Conservation (phyloP, 2,797 vertebrate species). For the Hoplostethus atlanticus region DNA sequence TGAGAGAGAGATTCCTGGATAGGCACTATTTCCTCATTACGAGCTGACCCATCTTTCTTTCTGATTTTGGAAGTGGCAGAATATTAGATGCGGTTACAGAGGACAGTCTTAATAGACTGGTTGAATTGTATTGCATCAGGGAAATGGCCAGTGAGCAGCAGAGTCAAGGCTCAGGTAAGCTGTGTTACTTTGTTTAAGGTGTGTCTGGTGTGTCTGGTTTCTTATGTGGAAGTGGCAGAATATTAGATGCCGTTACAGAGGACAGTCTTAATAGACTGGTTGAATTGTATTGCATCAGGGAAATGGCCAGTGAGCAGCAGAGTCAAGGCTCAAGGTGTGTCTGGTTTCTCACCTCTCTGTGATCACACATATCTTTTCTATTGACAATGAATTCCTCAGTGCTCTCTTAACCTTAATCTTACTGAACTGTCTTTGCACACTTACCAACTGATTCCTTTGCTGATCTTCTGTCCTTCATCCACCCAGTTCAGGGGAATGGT, state of each 20-base stretch:
- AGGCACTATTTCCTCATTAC: constrained; percentile 37
- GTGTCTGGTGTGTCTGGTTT: constrained; percentile 30
- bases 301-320: constrained; percentile 46
- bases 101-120: background rate
- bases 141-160: constrained; percentile 48
- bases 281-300: constrained; percentile 23
- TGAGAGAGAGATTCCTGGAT: constrained; percentile 48
- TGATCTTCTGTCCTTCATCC: background rate
- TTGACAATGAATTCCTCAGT: background rate
- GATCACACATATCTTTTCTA: too few species aligned
- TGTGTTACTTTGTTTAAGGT: too few species aligned
- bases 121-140: constrained; percentile 19
- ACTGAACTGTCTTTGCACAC: background rate
- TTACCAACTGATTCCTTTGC: background rate
- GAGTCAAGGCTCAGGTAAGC: constrained; percentile 35
- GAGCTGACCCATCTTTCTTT: constrained; percentile 18
- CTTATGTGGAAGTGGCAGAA: background rate
- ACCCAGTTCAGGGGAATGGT: constrained; percentile 24
- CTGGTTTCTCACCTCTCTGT: background rate
- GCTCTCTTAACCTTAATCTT: background rate
- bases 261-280: background rate
- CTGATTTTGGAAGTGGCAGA: background rate
- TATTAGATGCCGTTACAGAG: constrained; percentile 14
- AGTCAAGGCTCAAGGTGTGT: constrained; percentile 32
- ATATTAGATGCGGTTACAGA: constrained; percentile 14